These are phyloP conservation scores for Myripristis murdjan DNA, from an alignment of 2,797 vertebrate genomes.

Conservation along the genomic window DNA sequence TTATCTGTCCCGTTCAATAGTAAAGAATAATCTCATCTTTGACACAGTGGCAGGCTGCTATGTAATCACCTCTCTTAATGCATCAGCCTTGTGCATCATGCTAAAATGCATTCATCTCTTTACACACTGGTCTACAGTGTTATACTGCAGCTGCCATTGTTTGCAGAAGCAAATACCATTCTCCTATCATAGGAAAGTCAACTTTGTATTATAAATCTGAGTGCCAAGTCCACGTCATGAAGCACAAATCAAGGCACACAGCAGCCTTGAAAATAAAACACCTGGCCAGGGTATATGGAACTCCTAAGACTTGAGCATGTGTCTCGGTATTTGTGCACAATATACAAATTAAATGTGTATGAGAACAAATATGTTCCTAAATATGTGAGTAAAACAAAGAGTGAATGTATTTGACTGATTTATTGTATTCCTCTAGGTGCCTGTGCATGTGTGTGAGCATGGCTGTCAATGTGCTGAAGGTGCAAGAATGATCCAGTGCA, in stretches of 20 bases:
- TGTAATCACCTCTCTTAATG: neutral
- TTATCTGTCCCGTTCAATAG: no score
- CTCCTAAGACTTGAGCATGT: neutral
- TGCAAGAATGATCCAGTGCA: neutral
- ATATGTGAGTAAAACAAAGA: no score
- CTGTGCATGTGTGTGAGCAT: neutral
- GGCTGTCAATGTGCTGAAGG: neutral
- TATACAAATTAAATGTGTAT: conserved; percentile 14
- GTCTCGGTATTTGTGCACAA: neutral
- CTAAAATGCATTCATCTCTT: neutral
- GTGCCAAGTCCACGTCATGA: conserved; percentile 7
- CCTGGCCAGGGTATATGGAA: neutral
- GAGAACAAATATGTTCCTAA: no score
- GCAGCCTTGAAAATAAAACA: conserved; percentile 40
- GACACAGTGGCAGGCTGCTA: neutral
- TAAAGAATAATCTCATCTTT: no score
- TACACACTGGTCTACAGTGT: conserved; percentile 19
- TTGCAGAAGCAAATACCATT: conserved; percentile 13
- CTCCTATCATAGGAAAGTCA: conserved; percentile 53
- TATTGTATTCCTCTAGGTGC: neutral
- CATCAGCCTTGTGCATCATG: conserved; percentile 11
- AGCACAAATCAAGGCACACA: conserved; percentile 23
- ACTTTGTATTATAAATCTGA: conserved; percentile 19
- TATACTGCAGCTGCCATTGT: conserved; percentile 12
- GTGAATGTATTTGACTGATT: no score